phyloP scores from a whole-genome alignment of 2,888 invertebrate species.

The Eledone cirrhosa region DNA sequence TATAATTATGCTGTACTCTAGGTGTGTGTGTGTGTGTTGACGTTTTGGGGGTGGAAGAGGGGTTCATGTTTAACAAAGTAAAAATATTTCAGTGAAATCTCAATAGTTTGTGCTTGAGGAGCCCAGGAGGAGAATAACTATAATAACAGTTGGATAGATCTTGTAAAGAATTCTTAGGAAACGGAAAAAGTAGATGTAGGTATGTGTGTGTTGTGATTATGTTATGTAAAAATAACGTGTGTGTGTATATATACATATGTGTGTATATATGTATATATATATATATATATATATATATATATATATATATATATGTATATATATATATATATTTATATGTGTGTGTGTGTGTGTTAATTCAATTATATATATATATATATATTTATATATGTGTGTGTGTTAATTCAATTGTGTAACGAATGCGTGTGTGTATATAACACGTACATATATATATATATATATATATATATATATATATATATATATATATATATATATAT shows the following conservation, averaged over 20 bases:
- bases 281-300: neutral
- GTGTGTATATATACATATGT: neutral
- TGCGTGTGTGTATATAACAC: neutral
- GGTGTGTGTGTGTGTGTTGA: too few species aligned
- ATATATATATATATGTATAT: constrained; percentile 2
- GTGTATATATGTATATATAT: neutral
- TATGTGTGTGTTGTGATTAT: neutral
- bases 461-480: neutral
- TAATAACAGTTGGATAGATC: too few species aligned
- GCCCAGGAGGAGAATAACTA: too few species aligned
- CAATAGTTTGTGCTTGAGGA: too few species aligned
- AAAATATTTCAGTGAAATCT: too few species aligned
- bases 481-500: neutral
- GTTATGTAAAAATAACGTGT: neutral
- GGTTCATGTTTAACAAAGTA: too few species aligned
- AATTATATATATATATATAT: neutral
- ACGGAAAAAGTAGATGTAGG: neutral
- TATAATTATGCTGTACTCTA: too few species aligned
- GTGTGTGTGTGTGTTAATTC: neutral
- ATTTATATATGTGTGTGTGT: neutral
- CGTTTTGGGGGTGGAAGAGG: too few species aligned
- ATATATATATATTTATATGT: neutral
- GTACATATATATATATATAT: too few species aligned
- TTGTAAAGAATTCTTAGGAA: too few species aligned
- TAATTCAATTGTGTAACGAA: neutral